Evolutionary conservation across 2,797 vertebrate species (phyloP).

Genomic region (Malacoraja senta): DNA sequence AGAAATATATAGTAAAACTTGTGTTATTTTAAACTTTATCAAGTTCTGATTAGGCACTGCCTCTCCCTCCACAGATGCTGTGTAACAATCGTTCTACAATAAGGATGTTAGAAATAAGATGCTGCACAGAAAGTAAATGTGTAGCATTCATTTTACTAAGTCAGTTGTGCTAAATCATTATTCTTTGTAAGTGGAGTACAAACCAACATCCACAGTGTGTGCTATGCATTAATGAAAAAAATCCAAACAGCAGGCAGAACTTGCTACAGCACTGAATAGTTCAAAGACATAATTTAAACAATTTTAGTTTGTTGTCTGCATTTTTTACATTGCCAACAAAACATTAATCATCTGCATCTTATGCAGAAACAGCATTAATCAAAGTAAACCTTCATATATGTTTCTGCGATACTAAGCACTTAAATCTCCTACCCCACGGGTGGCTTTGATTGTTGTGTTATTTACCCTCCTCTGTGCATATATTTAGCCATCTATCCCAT

Average conservation of each 20-base stretch:
- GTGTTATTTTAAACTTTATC: too few relatives aligned
- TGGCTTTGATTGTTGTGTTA: constrained; percentile 71
- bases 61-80: too few relatives aligned
- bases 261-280: constrained; percentile 31
- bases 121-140: background rate
- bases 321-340: constrained; percentile 9
- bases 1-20: too few relatives aligned
- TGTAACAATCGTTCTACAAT: background rate
- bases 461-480: constrained; percentile 70
- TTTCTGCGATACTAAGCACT: constrained; percentile 66
- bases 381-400: constrained; percentile 64
- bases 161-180: background rate
- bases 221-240: constrained; percentile 17
- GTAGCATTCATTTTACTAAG: background rate
- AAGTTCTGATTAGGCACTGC: too few relatives aligned
- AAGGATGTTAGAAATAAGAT: background rate
- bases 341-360: constrained; percentile 38
- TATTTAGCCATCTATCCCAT: constrained; percentile 76
- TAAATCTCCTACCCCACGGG: constrained; percentile 59
- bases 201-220: background rate
- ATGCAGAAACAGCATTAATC: constrained; percentile 41
- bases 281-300: constrained; percentile 23
- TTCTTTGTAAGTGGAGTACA: background rate
- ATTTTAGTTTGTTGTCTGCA: constrained; percentile 34
- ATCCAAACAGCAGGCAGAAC: constrained; percentile 20